phyloP scores from a whole-genome alignment of 2,888 invertebrate genomes.

The Rambutsinella grinnellia region DNA sequence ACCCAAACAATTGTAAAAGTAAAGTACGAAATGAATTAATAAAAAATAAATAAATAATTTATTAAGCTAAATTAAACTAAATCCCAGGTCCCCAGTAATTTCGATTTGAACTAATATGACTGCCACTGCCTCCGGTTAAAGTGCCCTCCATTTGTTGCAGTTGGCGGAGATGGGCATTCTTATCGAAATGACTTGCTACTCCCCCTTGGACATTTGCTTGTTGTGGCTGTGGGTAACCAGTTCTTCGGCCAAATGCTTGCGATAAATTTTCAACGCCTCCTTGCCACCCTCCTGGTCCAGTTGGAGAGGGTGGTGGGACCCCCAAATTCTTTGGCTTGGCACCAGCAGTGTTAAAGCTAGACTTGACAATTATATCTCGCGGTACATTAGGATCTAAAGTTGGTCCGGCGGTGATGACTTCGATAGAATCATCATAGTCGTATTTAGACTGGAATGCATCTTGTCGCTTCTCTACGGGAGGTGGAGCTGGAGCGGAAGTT shows the following conservation, averaged over 20 bases:
- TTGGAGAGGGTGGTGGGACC: background rate
- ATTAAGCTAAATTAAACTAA: constrained; percentile 5
- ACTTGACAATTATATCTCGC: constrained; percentile 61
- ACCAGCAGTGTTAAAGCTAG: constrained; percentile 56
- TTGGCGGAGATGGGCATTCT: constrained; percentile 38
- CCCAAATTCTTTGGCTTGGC: constrained; percentile 36
- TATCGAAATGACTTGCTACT: constrained; percentile 35
- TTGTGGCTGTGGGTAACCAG: background rate
- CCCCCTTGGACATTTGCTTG: constrained; percentile 9
- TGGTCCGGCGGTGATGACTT: constrained; percentile 58
- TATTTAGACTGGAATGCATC: constrained; percentile 20
- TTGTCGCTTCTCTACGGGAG: constrained; percentile 24
- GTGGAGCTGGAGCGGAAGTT: background rate
- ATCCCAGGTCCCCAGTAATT: constrained; percentile 43
- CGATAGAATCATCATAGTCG: constrained; percentile 58
- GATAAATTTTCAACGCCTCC: constrained; percentile 33
- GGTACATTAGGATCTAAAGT: constrained; percentile 47
- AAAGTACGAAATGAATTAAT: no score
- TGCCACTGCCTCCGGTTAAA: background rate
- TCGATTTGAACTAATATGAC: constrained; percentile 36
- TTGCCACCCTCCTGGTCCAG: constrained; percentile 31
- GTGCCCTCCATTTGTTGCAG: constrained; percentile 6
- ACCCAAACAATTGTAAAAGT: no score
- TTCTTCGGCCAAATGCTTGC: background rate
- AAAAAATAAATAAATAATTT: no score